Evolutionary conservation across 2,888 invertebrate species (phyloP), one percentile per base, ranked within the genome.

Genomic region (Zaprionus lineosus): DNA sequence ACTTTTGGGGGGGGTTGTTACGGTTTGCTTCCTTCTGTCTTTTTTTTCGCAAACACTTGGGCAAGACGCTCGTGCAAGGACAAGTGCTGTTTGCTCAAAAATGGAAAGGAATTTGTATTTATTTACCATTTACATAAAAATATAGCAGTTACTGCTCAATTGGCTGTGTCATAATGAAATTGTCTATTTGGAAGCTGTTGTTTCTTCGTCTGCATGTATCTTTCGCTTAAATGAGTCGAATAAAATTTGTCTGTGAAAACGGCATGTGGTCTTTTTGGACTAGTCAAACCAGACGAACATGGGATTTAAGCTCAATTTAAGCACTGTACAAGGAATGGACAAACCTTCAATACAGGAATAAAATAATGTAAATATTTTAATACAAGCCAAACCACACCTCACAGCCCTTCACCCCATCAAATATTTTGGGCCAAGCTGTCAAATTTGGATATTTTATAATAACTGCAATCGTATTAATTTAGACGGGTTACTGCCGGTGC

Each of bases 61-160:
- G 55, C 37, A 77, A 74, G 70, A 58, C 55, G 48, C 36, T 50
- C 41, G 37, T 12, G 24, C 28, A 48, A 55, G 44, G 48, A 50
- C 28, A 48, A 55, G 44, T 52, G 53, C 56, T 66, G 61, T 76
- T 81, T 81, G 63, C 59, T 51, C 46, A 55, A 53, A 71, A 81
- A 81, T 74, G 65, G 59, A 74, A 84, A 84, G 60, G 77, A 69
- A 84, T 84, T 84, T 78, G 52, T 78, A 66, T 84, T 74, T 84
- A 70, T 67, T 77, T 59, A 51, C 46, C 74, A 82, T 78, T 78
- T 78, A 71, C 74, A 84, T 71, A 74, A 67, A 68, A 77, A 74
- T 70, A 77, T 81, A 70, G 77, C 76, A 70, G 71, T 82, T 71
- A 63, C 46, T 74, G 77, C 73, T 70, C 74, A 78, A 81, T 81